A percentile compares a stretch with the other conserved stretches of the same genome.
These are phyloP conservation scores for Akabosia matsudoensis DNA, from an alignment of 1,140 invertebrate genomes.

Conservation along the genomic window DNA sequence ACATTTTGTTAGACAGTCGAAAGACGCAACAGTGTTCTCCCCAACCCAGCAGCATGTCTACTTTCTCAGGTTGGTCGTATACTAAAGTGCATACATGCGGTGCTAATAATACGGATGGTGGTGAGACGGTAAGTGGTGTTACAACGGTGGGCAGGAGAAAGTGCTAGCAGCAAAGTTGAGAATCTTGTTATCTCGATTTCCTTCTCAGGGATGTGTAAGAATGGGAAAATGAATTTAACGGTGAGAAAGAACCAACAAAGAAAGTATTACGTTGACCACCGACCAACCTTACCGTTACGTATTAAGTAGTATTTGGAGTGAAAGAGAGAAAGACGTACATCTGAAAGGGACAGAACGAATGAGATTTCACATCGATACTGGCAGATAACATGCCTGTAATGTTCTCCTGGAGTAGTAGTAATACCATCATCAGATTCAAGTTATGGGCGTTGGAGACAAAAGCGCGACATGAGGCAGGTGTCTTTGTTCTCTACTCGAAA, in stretches of 20 bases:
- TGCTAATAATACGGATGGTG: background rate
- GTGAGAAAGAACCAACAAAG: background rate
- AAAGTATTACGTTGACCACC: background rate
- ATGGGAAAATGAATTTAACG: background rate
- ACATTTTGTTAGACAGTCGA: too few species aligned
- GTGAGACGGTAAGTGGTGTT: background rate
- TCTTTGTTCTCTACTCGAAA: constrained; percentile 48
- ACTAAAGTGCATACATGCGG: background rate
- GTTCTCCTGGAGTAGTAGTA: background rate
- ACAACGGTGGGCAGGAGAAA: constrained; percentile 20
- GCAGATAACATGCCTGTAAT: background rate
- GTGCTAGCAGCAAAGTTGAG: constrained; percentile 44
- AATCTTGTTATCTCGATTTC: constrained; percentile 47
- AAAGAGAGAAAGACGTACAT: background rate
- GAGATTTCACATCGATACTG: constrained; percentile 16
- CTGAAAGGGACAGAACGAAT: background rate
- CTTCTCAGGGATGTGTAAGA: background rate
- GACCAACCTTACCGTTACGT: too few species aligned
- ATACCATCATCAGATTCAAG: background rate
- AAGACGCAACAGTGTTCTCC: background rate
- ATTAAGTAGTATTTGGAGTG: too few species aligned
- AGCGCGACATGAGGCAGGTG: constrained; percentile 45
- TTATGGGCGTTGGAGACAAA: background rate
- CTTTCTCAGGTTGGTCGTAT: constrained; percentile 4
- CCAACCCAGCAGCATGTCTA: background rate